These are phyloP conservation scores for Patiria miniata DNA, from an alignment of 35 echinoderm and acorn worm species.

Conservation along the genomic window DNA sequence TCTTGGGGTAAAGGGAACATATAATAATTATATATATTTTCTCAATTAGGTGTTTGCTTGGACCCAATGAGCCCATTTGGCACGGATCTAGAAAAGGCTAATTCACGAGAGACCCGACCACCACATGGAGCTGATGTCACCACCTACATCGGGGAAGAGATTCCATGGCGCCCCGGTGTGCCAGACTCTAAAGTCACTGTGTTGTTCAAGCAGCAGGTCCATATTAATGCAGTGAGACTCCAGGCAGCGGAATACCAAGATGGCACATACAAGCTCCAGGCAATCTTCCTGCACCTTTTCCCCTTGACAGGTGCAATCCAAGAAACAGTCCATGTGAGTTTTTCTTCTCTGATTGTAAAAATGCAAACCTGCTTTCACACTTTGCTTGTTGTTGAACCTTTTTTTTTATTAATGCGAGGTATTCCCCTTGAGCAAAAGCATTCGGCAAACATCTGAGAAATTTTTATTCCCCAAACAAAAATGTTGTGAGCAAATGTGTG, in stretches of 20 bases:
- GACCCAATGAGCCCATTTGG: conserved; percentile 1
- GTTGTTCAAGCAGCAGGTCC: background rate
- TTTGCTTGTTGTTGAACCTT: background rate
- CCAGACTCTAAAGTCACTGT: background rate
- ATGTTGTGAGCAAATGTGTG: background rate
- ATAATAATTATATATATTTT: no score
- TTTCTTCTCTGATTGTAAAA: background rate
- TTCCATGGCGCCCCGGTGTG: background rate
- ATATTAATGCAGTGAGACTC: background rate
- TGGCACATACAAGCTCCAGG: background rate
- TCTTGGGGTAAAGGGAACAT: no score
- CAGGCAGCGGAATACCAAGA: background rate
- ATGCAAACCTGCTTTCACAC: background rate
- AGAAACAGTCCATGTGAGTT: background rate
- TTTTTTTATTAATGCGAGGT: background rate
- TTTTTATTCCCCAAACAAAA: background rate
- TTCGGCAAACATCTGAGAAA: background rate
- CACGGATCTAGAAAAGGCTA: background rate
- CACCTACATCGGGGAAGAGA: background rate
- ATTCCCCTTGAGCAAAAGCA: background rate
- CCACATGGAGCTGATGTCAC: background rate
- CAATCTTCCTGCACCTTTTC: background rate
- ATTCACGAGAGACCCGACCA: background rate
- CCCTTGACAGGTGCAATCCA: background rate
- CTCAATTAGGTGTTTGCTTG: background rate